Percentiles rank a stretch among this genome's conserved stretches.
phyloP scores from a whole-genome alignment of 2,113 vertebrate genomes.

The Neolamprologus modestus region DNA sequence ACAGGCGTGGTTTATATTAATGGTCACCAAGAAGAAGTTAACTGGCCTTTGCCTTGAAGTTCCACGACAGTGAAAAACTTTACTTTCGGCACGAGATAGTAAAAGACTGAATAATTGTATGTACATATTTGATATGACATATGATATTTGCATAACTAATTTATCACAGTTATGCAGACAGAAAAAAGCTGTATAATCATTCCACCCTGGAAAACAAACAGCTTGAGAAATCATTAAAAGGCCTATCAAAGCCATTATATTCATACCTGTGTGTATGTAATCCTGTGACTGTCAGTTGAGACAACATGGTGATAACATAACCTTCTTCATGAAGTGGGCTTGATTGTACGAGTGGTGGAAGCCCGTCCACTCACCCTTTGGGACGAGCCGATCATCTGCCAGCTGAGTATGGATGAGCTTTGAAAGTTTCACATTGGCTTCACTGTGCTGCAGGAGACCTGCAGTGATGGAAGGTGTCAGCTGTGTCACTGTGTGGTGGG shows the following conservation, averaged over 20 bases:
- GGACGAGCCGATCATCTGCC: background rate
- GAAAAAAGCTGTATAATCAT: background rate
- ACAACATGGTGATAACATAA: background rate
- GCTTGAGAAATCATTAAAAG: background rate
- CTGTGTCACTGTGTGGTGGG: background rate
- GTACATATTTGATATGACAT: background rate
- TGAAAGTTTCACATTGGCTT: background rate
- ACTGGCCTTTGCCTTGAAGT: background rate
- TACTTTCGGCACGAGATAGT: background rate
- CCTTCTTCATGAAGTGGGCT: background rate
- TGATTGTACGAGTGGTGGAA: background rate
- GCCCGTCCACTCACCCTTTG: background rate
- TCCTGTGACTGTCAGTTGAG: background rate
- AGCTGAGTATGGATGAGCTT: background rate
- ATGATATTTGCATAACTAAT: background rate
- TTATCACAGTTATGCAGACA: background rate
- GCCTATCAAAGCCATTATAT: background rate
- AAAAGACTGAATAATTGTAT: background rate
- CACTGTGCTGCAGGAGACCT: background rate
- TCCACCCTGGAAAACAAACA: background rate
- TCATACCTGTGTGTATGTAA: background rate
- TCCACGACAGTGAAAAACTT: background rate
- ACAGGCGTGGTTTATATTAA: background rate
- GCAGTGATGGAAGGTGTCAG: constrained; percentile 4
- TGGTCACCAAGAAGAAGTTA: background rate